Conservation (phyloP, 1,140 invertebrate species). For the fruit fly (Drosophila melanogaster) region Release_6_plus_ISO1_MT NT_033779.5:8924501-8925000, state of each 20-base stretch:
- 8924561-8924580: constrained; percentile 63
- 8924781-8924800: too few relatives aligned
- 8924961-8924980: constrained; percentile 61
- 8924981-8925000: constrained; percentile 46
- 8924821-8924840: background rate
- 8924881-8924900: constrained; percentile 9
- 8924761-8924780: too few relatives aligned
- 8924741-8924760: too few relatives aligned
- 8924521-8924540: constrained; percentile 55
- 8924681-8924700: too few relatives aligned
- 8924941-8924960: constrained; percentile 41
- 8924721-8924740: too few relatives aligned
- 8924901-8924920: constrained; percentile 49
- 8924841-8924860: background rate
- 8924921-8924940: constrained; percentile 18
- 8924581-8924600: constrained; percentile 26
- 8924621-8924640: background rate
- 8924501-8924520: constrained; percentile 52
- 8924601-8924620: background rate
- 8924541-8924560: constrained; percentile 51
- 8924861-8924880: constrained; percentile 8
- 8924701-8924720: too few relatives aligned
- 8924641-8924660: background rate
- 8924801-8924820: too few relatives aligned
- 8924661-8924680: background rate